Conservation (phyloP, 2,797 vertebrate species). For the Brachyalestes nurse region DNA sequence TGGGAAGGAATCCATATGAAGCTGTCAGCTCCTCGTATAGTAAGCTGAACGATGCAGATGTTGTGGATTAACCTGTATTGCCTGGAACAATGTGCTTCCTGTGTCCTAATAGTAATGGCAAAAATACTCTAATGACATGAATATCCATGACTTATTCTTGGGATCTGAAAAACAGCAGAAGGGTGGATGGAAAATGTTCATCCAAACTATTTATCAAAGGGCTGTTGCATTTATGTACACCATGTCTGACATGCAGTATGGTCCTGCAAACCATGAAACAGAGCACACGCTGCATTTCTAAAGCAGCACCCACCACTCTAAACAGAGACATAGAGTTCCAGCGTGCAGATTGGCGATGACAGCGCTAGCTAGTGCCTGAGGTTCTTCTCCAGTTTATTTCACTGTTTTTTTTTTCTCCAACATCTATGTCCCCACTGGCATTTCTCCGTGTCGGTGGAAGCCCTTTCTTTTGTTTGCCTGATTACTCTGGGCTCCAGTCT, state of each 20-base stretch:
- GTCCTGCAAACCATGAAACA: neutral
- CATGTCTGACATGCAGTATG: neutral
- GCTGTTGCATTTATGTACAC: neutral
- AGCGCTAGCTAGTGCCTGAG: neutral
- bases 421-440: neutral
- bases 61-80: slow-evolving; percentile 68
- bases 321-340: slow-evolving; percentile 7
- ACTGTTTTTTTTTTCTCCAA: slow-evolving; percentile 9
- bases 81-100: slow-evolving; percentile 64
- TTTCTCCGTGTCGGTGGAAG: slow-evolving; percentile 13
- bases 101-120: slow-evolving; percentile 57
- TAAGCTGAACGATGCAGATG: slow-evolving; percentile 58
- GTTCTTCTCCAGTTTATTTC: slow-evolving; percentile 18
- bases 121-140: slow-evolving; percentile 60
- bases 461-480: slow-evolving; percentile 11
- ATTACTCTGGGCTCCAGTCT: slow-evolving; percentile 5
- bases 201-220: slow-evolving; percentile 36
- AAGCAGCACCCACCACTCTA: neutral
- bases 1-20: slow-evolving; percentile 51
- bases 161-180: slow-evolving; percentile 56
- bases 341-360: slow-evolving; percentile 17
- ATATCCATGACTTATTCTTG: slow-evolving; percentile 58
- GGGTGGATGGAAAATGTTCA: slow-evolving; percentile 24
- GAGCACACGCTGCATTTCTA: neutral
- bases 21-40: slow-evolving; percentile 40